Evolutionary conservation across 1,140 invertebrate species (phyloP).

Genomic region (Ctenoplectra terminalis): DNA sequence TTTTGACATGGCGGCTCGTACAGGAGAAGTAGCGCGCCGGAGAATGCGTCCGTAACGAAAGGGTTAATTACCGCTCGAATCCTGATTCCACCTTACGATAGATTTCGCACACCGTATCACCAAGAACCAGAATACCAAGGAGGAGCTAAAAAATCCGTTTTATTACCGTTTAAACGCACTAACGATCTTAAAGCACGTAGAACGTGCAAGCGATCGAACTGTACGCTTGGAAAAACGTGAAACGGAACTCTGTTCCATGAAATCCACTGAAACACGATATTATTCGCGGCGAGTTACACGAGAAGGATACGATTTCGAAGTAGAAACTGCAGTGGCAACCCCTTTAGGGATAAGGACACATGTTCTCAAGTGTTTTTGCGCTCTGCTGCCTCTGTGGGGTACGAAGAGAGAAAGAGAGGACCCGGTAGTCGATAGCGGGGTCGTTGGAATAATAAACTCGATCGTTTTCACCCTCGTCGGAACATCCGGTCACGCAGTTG

Average conservation of each 20-base stretch:
- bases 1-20: no score
- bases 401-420: background rate
- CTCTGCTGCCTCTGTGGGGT: background rate
- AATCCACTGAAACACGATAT: slow-evolving; percentile 37
- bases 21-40: no score
- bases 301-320: slow-evolving; percentile 36
- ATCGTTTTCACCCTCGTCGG: slow-evolving; percentile 52
- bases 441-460: slow-evolving; percentile 67
- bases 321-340: slow-evolving; percentile 4
- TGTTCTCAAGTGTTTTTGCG: slow-evolving; percentile 53
- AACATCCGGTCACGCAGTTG: slow-evolving; percentile 41
- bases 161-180: background rate
- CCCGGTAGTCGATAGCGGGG: background rate
- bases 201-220: background rate
- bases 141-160: background rate
- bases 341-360: slow-evolving; percentile 34
- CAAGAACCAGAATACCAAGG: no score
- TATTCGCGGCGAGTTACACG: slow-evolving; percentile 22
- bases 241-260: background rate
- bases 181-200: background rate
- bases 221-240: background rate
- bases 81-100: no score
- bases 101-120: background rate
- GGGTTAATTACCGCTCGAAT: no score
- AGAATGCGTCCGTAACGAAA: no score